These are phyloP conservation scores for Chymomyza procnemis DNA, from an alignment of 2,888 invertebrate genomes.

Conservation along the genomic window DNA sequence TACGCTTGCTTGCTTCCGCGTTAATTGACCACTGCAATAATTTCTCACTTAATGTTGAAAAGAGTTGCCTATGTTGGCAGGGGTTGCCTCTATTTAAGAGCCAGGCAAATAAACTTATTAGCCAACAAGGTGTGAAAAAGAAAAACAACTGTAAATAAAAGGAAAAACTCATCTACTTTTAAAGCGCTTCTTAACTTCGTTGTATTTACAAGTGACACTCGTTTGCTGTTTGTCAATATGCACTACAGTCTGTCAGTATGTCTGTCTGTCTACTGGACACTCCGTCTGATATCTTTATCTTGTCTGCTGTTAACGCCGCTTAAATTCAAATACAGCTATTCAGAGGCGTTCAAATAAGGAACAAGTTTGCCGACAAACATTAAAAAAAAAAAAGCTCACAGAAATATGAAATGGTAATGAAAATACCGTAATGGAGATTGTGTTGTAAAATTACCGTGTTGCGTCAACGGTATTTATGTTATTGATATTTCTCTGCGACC, in stretches of 20 bases:
- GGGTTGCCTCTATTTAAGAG: background rate
- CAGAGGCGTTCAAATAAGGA: constrained; percentile 53
- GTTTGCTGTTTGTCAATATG: background rate
- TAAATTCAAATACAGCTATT: constrained; percentile 69
- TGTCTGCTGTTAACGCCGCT: constrained; percentile 62
- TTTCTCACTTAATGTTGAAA: background rate
- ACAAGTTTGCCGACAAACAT: constrained; percentile 10
- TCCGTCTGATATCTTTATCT: constrained; percentile 63
- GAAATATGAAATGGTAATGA: constrained; percentile 43
- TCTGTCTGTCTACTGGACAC: constrained; percentile 28
- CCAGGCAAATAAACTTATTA: constrained; percentile 39
- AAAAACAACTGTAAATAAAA: constrained; percentile 40
- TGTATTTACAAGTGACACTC: constrained; percentile 28
- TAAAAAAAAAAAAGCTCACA: background rate
- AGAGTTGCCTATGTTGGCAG: background rate
- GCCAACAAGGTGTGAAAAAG: constrained; percentile 42
- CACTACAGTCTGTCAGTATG: background rate
- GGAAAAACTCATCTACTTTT: constrained; percentile 64
- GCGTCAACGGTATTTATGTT: constrained; percentile 72
- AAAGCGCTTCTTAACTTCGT: too few relatives aligned
- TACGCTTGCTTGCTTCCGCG: background rate
- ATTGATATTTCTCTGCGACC: too few relatives aligned
- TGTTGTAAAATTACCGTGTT: constrained; percentile 69
- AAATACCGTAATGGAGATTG: constrained; percentile 68
- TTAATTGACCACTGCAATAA: background rate